A percentile compares a stretch with the other conserved stretches of the same genome.
Evolutionary conservation across 2,113 vertebrate species (phyloP).

Genomic region (Varanus komodoensis): DNA sequence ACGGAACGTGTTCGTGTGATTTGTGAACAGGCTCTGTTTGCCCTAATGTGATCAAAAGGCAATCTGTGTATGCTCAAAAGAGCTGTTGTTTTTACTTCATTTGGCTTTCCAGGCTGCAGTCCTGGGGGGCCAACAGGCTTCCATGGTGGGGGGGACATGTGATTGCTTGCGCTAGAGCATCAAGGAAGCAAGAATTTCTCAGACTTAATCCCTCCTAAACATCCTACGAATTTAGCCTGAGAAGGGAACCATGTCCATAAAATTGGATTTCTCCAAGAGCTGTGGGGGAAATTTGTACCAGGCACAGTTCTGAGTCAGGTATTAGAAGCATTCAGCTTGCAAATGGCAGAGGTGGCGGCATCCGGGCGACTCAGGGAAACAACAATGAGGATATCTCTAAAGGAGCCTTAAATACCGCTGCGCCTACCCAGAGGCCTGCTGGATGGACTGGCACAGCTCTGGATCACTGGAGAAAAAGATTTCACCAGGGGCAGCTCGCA

Average conservation of each 20-base stretch:
- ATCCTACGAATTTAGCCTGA: not conserved
- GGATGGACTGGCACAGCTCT: not conserved
- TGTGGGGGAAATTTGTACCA: not conserved
- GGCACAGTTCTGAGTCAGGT: not conserved
- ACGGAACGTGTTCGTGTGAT: too few relatives aligned
- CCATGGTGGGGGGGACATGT: too few relatives aligned
- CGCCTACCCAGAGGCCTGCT: too few relatives aligned
- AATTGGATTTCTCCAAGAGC: constrained; percentile 13
- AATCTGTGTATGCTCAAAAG: not conserved
- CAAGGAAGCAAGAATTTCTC: not conserved
- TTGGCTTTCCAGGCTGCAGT: not conserved
- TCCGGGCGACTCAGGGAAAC: not conserved
- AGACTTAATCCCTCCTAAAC: constrained; percentile 10
- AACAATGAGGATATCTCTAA: not conserved
- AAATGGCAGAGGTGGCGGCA: not conserved
- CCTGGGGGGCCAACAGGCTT: too few relatives aligned
- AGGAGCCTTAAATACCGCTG: not conserved
- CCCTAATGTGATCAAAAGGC: not conserved
- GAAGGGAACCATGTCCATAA: constrained; percentile 11
- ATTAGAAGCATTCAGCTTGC: not conserved
- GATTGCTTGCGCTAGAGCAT: not conserved
- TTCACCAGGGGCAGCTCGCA: too few relatives aligned
- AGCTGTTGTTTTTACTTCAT: not conserved
- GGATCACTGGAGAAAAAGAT: not conserved
- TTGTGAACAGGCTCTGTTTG: too few relatives aligned